Conservation (phyloP, 2,888 invertebrate species). For the Stenolophus ochropezus region DNA sequence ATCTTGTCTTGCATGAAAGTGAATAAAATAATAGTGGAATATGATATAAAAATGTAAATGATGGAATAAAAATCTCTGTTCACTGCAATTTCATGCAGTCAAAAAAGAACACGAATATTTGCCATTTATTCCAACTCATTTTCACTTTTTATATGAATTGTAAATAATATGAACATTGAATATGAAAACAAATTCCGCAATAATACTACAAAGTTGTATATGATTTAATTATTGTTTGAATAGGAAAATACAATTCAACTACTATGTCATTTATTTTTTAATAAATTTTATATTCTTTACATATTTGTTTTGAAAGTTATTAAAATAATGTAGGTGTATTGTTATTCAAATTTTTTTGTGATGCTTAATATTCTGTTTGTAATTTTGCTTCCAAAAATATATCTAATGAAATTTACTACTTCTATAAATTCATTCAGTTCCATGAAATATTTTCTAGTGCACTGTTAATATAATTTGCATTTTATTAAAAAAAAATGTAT, state of each 20-base stretch:
- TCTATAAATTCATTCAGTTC: too few species aligned
- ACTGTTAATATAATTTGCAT: too few species aligned
- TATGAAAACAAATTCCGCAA: neutral
- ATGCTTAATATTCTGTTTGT: too few species aligned
- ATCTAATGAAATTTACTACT: too few species aligned
- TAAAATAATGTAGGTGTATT: too few species aligned
- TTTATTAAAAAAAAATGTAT: too few species aligned
- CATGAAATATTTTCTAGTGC: too few species aligned
- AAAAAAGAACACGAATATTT: constrained; percentile 22
- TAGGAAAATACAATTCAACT: neutral
- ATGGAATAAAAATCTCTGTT: constrained; percentile 30
- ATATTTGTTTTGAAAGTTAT: too few species aligned
- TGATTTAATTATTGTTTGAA: neutral
- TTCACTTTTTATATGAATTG: neutral
- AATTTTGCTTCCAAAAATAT: too few species aligned
- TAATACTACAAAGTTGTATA: neutral
- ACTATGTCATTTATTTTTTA: too few species aligned
- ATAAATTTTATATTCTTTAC: too few species aligned
- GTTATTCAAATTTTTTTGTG: too few species aligned
- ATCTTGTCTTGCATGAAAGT: constrained; percentile 31
- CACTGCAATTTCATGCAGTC: neutral
- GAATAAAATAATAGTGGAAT: constrained; percentile 29
- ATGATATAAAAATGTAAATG: constrained; percentile 38
- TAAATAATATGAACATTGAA: constrained; percentile 6
- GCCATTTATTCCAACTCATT: constrained; percentile 22